A percentile compares a stretch with the other conserved stretches of the same genome.
phyloP scores from a whole-genome alignment of 2,113 vertebrate species.

The Dicaeum eximium region DNA sequence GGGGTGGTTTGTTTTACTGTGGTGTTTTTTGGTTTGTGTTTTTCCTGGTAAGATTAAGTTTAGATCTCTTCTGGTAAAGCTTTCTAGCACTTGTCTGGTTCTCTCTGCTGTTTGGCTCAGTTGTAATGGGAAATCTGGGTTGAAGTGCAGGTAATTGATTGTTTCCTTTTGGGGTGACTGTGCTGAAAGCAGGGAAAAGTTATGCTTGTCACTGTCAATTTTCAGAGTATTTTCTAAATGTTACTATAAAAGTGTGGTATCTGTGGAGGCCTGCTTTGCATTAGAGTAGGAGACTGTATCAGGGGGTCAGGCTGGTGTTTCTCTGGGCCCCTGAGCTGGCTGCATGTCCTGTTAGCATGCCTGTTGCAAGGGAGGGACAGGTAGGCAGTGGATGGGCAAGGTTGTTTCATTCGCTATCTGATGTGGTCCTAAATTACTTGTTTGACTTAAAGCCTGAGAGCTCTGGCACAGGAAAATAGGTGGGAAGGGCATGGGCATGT shows the following conservation, averaged over 20 bases:
- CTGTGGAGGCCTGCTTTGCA: neutral
- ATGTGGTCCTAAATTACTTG: neutral
- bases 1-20: neutral
- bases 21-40: neutral
- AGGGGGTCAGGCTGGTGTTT: neutral
- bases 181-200: neutral
- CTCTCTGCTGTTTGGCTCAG: neutral
- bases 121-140: neutral
- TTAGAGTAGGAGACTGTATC: neutral
- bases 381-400: neutral
- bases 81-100: neutral
- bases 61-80: neutral
- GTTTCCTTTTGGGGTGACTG: neutral
- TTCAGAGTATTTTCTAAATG: neutral
- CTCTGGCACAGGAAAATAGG: neutral
- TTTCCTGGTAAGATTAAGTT: neutral
- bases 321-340: neutral
- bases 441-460: neutral
- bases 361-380: neutral
- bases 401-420: rapidly evolving
- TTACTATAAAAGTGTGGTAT: neutral
- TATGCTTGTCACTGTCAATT: neutral
- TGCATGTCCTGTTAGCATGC: rapidly evolving
- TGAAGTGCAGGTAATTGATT: neutral
- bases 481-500: neutral